Evolutionary conservation across 2,797 vertebrate genomes (phyloP).

Genomic region (Enteromius anoplus): DNA sequence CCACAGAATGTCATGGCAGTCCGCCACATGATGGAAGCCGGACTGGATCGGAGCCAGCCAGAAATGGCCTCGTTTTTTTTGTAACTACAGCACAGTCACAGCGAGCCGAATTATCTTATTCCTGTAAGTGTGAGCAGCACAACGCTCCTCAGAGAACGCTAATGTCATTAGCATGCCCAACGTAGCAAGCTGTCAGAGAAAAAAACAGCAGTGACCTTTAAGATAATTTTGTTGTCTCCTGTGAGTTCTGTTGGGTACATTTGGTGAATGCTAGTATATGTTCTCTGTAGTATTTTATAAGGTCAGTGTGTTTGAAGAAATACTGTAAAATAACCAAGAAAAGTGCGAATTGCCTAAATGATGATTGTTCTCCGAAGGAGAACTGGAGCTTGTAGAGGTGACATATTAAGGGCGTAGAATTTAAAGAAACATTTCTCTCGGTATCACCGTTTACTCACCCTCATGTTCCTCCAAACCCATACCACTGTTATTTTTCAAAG

Average conservation of each 20-base stretch:
- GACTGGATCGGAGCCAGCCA: neutral
- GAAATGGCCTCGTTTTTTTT: conserved; percentile 12
- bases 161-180: conserved; percentile 54
- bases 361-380: conserved; percentile 17
- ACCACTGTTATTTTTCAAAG: neutral
- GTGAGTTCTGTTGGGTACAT: conserved; percentile 37
- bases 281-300: conserved; percentile 44
- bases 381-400: neutral
- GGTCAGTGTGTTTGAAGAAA: conserved; percentile 34
- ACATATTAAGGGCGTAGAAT: neutral
- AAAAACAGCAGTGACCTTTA: conserved; percentile 56
- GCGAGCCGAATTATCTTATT: conserved; percentile 30
- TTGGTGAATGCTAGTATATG: conserved; percentile 42
- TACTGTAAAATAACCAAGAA: conserved; percentile 30
- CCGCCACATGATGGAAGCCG: neutral
- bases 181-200: conserved; percentile 37
- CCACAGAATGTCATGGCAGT: conserved; percentile 20
- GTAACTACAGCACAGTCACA: conserved; percentile 20
- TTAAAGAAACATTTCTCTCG: neutral
- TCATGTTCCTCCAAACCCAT: neutral
- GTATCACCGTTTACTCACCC: neutral
- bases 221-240: conserved; percentile 41
- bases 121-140: conserved; percentile 24
- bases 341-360: neutral
- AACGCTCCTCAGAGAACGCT: conserved; percentile 33